Base-by-base conservation (phyloP, 2,797 vertebrate genomes). In the Numenius phaeopus region DNA sequence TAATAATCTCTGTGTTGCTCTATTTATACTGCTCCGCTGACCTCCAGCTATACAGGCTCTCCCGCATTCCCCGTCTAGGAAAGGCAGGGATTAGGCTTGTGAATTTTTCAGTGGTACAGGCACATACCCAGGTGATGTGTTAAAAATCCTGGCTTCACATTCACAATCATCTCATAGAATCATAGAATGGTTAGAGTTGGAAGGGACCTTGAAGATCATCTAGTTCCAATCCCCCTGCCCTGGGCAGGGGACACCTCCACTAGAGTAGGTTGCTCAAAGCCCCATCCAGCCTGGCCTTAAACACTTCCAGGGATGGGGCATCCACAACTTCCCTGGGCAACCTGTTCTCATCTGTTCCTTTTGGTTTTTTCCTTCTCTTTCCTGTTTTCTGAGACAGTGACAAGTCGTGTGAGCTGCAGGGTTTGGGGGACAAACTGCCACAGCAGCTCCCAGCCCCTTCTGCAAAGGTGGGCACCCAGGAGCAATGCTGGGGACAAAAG, bases 1-100 rank as follows among this genome's bases (percentile, higher is more conserved):
- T 50, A 26, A 90, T 88, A 85, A 91, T 88, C 64, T 82, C 83
- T 40, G 24, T 26, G 64, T 58, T 93, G 58, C 85, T 64, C 79
- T 77, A 14, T 92, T 91, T 83, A 59, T n/a, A 50, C 50, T 37
- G 82, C 59, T 85, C 67, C 52, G 82, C 89, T 92, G 79, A 77
- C 65, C 83, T 90, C 52, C 72, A 88, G 39, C 83, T 42, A 5
- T 6, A 11, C 61, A 59, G 46, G 32, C 47, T 47, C 55, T 82
- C 44, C 81, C 32, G 30, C 58, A 40, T 50, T 54, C 40, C 62
- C 54, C 0, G 0, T 7, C 81, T 30, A 47, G 62, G 62, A 80
- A 71, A 94, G 46, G 23, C 54, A 49, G 65, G 77, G 66, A 89
- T 84, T 42, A 83, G 26, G 44, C 5, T 62, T 47, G 50, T 32